Evolutionary conservation across 2,888 invertebrate species (phyloP), one percentile per base, ranked within the genome.

Genomic region (Pristionchus japonicus): DNA sequence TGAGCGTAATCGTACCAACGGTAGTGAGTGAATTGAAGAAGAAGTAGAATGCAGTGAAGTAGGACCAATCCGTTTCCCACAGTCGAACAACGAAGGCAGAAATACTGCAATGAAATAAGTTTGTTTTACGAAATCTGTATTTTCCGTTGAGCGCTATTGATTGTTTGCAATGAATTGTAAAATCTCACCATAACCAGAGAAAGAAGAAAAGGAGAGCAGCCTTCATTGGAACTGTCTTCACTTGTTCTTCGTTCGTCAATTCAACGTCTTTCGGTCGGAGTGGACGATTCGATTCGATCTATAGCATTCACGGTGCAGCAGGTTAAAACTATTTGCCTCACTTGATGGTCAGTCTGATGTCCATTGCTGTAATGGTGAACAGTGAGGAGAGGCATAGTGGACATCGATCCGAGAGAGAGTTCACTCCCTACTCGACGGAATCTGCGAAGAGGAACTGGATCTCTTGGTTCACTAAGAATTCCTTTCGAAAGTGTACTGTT

Each of bases 31-130:
- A 92, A 15, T 91, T 92, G 89, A 92, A 92, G 90, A 92, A 92
- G 88, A 92, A 92, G 87, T 92, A 92, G 77, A 92, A 92, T 6
- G 92, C 92, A 23, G 91, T 90, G 89, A 92, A 92, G 86, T 92
- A 92, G 1, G 92, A 90, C 92, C 92, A 92, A 88, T 92, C 92
- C 52, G 90, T 90, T 88, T 92, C 92, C 92, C 92, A 92, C 23
- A 92, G 57, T 49, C 91, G 85, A 86, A 91, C 90, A 34, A 91
- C 88, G 87, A 90, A 90, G 20, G 91, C 92, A 31, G 91, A 90
- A 37, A 91, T 37, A 87, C 87, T 87, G 77, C 13, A 52, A 37
- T 52, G 57, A n/a, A 37, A 40, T 0, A 43, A 80, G 2, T 27
- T 47, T 47, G 31, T n/a, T n/a, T n/a, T n/a, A n/a, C n/a, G n/a